phyloP scores from a whole-genome alignment of 1,140 invertebrate genomes.

The Hypsibius dujardini region DNA sequence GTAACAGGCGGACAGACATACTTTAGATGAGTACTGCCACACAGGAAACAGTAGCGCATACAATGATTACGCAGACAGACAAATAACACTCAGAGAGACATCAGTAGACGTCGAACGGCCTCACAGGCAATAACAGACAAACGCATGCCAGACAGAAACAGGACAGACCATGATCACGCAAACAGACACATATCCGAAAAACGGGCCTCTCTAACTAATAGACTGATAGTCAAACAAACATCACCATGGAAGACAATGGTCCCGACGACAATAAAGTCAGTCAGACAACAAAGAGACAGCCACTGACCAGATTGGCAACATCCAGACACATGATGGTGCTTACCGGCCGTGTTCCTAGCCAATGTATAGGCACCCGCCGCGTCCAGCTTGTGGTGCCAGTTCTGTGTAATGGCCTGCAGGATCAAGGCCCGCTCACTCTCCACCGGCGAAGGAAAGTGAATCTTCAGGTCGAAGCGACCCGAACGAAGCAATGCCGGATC shows the following conservation, averaged over 20 bases:
- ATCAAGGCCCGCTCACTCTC: not conserved
- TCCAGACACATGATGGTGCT: not conserved
- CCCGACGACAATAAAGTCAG: no score
- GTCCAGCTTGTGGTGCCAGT: not conserved
- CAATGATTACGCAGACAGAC: no score
- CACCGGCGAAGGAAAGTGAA: not conserved
- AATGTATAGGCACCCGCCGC: not conserved
- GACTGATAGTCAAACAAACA: not conserved
- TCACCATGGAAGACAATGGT: no score
- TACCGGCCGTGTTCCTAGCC: not conserved
- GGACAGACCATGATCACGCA: no score
- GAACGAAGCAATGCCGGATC: conserved; percentile 11
- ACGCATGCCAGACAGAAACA: no score
- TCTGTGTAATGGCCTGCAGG: not conserved
- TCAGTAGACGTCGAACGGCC: no score
- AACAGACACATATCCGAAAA: no score
- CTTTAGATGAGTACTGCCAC: no score
- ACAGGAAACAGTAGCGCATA: no score
- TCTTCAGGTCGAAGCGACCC: conserved; percentile 11
- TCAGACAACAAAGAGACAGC: not conserved
- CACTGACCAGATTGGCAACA: not conserved
- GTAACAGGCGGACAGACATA: not conserved
- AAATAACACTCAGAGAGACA: no score
- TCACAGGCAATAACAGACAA: no score
- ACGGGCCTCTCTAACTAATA: not conserved